Conservation (phyloP, 2,888 invertebrate species). For the Dioctria linearis region DNA sequence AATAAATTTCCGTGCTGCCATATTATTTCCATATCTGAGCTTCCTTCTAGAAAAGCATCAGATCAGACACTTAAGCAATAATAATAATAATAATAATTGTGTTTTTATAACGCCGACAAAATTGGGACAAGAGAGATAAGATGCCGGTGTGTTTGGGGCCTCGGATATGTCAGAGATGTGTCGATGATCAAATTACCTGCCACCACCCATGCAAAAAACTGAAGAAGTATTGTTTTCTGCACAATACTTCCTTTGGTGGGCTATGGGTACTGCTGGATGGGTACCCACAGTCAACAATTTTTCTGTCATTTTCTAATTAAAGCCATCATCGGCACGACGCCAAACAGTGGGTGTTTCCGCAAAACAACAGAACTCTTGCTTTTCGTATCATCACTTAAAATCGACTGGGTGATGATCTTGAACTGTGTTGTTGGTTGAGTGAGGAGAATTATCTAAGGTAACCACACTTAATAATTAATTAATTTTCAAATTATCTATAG, state of each 20-base stretch:
- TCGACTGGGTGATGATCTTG: no score
- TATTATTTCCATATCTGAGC: neutral
- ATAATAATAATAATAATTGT: no score
- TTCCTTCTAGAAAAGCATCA: neutral
- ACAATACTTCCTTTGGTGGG: conserved; percentile 6
- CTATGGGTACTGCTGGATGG: neutral
- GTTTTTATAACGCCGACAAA: neutral
- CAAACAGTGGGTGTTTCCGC: conserved; percentile 33
- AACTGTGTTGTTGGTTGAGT: no score
- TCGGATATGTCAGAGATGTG: neutral
- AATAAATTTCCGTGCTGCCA: neutral
- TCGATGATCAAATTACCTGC: conserved; percentile 6
- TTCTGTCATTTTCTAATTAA: conserved; percentile 48
- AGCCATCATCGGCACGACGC: neutral
- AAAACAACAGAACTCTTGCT: neutral
- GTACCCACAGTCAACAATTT: conserved; percentile 11
- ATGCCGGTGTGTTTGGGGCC: neutral
- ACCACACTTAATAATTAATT: no score
- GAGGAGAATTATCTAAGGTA: no score
- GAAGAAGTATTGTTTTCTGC: neutral
- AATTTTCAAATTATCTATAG: no score
- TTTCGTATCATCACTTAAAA: no score
- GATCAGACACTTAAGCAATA: neutral
- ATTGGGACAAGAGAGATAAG: neutral
- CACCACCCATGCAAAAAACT: conserved; percentile 25